Percentiles rank a stretch among this genome's conserved stretches.
Evolutionary conservation across 2,888 invertebrate species (phyloP).

Genomic region (Melinopterus prodromus): DNA sequence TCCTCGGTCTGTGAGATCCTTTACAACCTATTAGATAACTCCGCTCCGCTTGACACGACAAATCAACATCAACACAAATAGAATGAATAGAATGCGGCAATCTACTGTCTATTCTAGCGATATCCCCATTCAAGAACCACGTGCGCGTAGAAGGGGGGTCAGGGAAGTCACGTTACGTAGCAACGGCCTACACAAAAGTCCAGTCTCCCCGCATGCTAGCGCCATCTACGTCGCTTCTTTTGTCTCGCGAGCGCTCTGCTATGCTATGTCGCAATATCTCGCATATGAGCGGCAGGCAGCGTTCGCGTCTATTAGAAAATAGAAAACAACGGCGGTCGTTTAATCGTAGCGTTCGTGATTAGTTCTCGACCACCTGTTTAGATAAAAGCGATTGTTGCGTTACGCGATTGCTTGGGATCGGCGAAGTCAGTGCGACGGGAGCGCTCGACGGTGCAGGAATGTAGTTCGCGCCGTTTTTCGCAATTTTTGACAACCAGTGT

Average conservation of each 20-base stretch:
- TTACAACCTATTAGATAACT: neutral
- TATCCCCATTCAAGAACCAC: neutral
- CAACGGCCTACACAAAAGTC: neutral
- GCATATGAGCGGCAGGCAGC: neutral
- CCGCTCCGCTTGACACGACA: neutral
- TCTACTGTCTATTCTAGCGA: neutral
- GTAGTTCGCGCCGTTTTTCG: constrained; percentile 4
- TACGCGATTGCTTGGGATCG: neutral
- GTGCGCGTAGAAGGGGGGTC: neutral
- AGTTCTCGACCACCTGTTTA: neutral
- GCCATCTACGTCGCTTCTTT: neutral
- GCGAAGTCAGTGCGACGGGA: neutral
- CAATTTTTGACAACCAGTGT: neutral
- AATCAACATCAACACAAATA: neutral
- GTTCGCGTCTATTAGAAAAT: neutral
- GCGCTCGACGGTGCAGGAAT: neutral
- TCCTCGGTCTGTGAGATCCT: too few species aligned
- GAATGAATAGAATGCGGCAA: neutral
- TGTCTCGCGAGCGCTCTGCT: neutral
- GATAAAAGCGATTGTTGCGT: neutral
- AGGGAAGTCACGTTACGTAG: neutral
- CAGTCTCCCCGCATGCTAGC: neutral
- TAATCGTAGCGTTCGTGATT: neutral
- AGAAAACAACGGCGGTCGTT: neutral
- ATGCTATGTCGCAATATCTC: neutral